Evolutionary conservation across 2,113 vertebrate genomes (phyloP).

Genomic region (Myotis lucifugus): DNA sequence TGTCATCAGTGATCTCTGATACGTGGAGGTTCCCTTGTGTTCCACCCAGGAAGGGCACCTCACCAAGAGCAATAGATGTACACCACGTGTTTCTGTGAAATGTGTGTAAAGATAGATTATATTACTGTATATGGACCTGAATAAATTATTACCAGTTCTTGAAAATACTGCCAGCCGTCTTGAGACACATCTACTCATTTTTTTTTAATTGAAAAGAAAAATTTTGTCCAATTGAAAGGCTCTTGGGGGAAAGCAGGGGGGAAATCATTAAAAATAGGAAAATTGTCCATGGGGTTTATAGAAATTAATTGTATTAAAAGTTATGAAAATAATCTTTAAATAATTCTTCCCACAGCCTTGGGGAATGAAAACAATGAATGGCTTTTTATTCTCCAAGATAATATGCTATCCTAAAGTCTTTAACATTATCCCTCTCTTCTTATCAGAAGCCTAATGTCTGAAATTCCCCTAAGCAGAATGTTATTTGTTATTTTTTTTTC

Average conservation of each 20-base stretch:
- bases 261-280: slow-evolving; percentile 47
- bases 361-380: slow-evolving; percentile 40
- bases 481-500: slow-evolving; percentile 41
- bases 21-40: slow-evolving; percentile 38
- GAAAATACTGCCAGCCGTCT: slow-evolving; percentile 31
- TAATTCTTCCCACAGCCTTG: slow-evolving; percentile 46
- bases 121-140: not conserved
- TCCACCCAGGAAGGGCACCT: not conserved
- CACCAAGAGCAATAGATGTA: not conserved
- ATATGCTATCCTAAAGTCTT: slow-evolving; percentile 24
- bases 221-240: slow-evolving; percentile 53
- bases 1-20: slow-evolving; percentile 68
- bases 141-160: slow-evolving; percentile 46
- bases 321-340: slow-evolving; percentile 65
- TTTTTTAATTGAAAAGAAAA: slow-evolving; percentile 72
- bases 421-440: slow-evolving; percentile 23
- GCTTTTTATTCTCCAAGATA: slow-evolving; percentile 54
- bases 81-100: not conserved
- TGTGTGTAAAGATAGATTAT: not conserved
- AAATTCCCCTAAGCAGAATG: slow-evolving; percentile 37
- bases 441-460: slow-evolving; percentile 45
- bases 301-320: slow-evolving; percentile 69
- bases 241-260: not conserved
- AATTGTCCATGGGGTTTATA: slow-evolving; percentile 53
- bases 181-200: slow-evolving; percentile 36